Base-by-base conservation (phyloP, 1,140 invertebrate species). In the Prorops nasuta region DNA sequence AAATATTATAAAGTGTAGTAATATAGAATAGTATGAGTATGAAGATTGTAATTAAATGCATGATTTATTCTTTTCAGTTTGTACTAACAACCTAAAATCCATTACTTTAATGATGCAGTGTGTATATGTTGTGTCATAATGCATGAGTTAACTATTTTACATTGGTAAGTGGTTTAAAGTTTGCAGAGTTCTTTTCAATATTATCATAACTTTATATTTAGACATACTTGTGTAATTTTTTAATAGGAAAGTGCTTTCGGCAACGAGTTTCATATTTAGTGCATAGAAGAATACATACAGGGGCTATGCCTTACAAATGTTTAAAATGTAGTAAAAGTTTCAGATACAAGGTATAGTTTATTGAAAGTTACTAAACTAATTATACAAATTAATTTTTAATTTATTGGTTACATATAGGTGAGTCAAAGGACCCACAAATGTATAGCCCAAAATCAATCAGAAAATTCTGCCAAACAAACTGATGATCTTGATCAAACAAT, bases 181-280 rank as follows among this genome's bases (percentile, higher is more conserved):
- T n/a, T n/a, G n/a, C n/a, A n/a, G n/a, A n/a, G n/a, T n/a, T n/a
- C n/a, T n/a, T n/a, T n/a, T n/a, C n/a, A n/a, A n/a, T n/a, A n/a
- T n/a, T n/a, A n/a, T n/a, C n/a, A n/a, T n/a, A n/a, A n/a, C n/a
- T n/a, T n/a, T n/a, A n/a, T n/a, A n/a, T n/a, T n/a, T n/a, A n/a
- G n/a, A n/a, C n/a, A n/a, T n/a, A 28, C 24, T 10, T 28, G 4
- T 28, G 4, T 28, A 44, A 40, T 63, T 65, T 60, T 55, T 58
- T 79, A 77, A 17, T 65, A 92, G 90, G 90, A 19, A 93, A 92
- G 81, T 86, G 87, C 66, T 93, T 93, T 68, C 80, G 91, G 15
- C 91, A 92, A 71, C 74, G 90, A 44, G 90, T 93, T 16, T 92
- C 90, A 0, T 92, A 92, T 71, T 75, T 92, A 58, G 90, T 93